Base-by-base conservation (phyloP, 2,797 vertebrate genomes). In the Enteromius viviparus region DNA sequence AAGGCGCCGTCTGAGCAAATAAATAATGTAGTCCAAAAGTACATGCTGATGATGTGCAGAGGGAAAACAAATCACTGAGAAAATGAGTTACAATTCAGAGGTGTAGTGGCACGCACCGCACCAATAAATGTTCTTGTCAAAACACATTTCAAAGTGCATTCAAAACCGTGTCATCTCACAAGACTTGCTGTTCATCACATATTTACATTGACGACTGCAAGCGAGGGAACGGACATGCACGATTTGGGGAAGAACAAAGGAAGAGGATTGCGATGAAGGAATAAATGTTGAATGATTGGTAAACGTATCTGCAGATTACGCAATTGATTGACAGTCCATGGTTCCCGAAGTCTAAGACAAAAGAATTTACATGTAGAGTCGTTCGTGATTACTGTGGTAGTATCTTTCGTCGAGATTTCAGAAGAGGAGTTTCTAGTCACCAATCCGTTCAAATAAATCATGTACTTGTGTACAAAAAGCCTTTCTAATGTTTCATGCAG, bases 1-100 rank as follows among this genome's bases (percentile, higher is more conserved):
- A 87, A 87, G 76, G 84, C 81, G 47, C 76, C 80, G 58, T 60
- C 69, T 60, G 80, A 81, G 86, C 83, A 78, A 19, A 76, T 72
- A 87, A 90, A 92, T 89, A 89, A 91, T 89, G 62, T 47, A 88
- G 76, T 78, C 51, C 76, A 75, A 90, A 91, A 89, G 85, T 83
- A 89, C 75, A 86, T 82, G 89, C 88, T 74, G 89, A 80, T 76
- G 42, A 55, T 53, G 19, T 82, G 58, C 82, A 47, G n/a, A 40
- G 58, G 62, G 29, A 85, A 87, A 90, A 83, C 78, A 87, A 87
- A 80, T 60, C 29, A 72, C 72, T 40, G 87, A 89, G 76, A 76
- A 85, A 78, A 91, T 32, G 65, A 80, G 82, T 78, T 82, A 37
- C 49, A 79, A 42, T 53, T 62, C 69, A 82, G 40, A 55, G 21